These are phyloP conservation scores for Myrmophylax atrothorax DNA, from an alignment of 2,113 vertebrate species.

Conservation along the genomic window DNA sequence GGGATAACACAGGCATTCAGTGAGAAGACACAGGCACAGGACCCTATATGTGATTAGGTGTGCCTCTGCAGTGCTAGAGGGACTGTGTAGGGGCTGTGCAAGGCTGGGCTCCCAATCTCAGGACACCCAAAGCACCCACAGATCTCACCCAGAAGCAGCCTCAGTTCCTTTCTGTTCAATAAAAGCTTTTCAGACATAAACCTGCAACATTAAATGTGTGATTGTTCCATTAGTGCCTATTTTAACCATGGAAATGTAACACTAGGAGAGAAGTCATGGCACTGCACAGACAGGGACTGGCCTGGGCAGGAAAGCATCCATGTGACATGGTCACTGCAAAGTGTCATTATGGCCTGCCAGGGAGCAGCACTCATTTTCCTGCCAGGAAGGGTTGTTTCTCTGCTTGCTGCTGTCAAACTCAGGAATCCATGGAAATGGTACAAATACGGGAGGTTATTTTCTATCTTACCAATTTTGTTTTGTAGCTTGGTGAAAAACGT, in stretches of 20 bases:
- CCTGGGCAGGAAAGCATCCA: neutral
- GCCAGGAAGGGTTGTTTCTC: neutral
- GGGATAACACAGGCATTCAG: neutral
- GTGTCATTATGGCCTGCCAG: neutral
- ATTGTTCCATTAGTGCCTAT: neutral
- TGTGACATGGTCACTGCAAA: neutral
- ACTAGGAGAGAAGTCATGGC: neutral
- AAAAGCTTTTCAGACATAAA: neutral
- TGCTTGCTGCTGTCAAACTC: neutral
- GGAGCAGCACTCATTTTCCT: neutral
- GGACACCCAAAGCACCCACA: neutral
- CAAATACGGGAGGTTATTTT: neutral
- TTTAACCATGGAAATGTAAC: neutral
- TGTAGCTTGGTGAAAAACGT: constrained; percentile 18
- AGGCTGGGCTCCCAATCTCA: neutral
- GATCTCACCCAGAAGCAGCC: neutral
- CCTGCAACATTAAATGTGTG: neutral
- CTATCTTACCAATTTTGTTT: neutral
- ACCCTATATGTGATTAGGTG: rapidly evolving
- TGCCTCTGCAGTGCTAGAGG: neutral
- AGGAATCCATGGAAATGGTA: neutral
- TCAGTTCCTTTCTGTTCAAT: neutral
- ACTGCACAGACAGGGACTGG: neutral
- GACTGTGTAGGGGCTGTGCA: rapidly evolving
- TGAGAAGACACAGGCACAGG: neutral